Evolutionary conservation across 2,797 vertebrate genomes (phyloP).

Genomic region (Falco peregrinus): DNA sequence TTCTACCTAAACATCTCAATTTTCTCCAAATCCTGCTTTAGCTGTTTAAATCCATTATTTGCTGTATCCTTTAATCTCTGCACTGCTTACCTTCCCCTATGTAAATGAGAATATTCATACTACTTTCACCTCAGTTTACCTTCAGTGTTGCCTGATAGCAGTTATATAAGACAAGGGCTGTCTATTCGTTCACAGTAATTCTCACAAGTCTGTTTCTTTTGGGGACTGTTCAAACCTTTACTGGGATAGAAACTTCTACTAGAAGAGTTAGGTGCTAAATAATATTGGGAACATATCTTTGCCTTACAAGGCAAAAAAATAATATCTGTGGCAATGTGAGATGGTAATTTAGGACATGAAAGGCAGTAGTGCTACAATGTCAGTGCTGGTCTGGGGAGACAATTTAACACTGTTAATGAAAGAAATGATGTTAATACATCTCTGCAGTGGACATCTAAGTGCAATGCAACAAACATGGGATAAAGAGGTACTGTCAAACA

Average conservation of each 20-base stretch:
- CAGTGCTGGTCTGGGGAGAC: background rate
- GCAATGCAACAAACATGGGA: background rate
- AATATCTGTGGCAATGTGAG: background rate
- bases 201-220: background rate
- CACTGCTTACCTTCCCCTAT: background rate
- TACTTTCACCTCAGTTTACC: background rate
- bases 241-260: background rate
- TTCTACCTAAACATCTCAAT: background rate
- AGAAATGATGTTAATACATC: background rate
- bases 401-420: background rate
- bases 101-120: background rate
- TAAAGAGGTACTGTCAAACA: background rate
- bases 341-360: background rate
- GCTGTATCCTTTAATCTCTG: background rate
- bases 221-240: background rate
- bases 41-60: background rate
- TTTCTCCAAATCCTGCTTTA: conserved; percentile 13
- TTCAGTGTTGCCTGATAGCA: background rate
- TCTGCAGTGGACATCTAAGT: background rate
- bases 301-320: background rate
- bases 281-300: background rate
- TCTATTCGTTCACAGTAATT: background rate
- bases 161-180: background rate
- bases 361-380: background rate
- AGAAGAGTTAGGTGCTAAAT: background rate